Conservation (phyloP, 2,113 vertebrate species). For the Cochlearius cochlearius region DNA sequence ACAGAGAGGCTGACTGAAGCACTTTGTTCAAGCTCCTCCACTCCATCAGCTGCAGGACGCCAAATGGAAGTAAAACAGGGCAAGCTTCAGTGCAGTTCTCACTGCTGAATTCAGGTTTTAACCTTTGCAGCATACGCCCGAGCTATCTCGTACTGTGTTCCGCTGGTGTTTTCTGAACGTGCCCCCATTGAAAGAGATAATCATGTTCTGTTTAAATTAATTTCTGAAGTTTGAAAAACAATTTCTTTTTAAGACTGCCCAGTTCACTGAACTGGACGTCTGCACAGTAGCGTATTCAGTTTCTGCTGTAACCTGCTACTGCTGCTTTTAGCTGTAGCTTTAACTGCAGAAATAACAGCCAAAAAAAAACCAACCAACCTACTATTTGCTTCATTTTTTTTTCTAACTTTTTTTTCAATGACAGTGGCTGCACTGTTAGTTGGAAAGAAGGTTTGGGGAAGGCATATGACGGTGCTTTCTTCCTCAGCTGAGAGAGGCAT, state of each 20-base stretch:
- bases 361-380: not conserved
- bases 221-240: not conserved
- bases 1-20: not conserved
- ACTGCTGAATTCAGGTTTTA: conserved; percentile 9
- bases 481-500: not conserved
- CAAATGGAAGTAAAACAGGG: conserved; percentile 20
- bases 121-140: not conserved
- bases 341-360: conserved; percentile 1
- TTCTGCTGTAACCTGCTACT: conserved; percentile 30
- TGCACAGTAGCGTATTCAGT: conserved; percentile 46
- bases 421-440: conserved; percentile 44
- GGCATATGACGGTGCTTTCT: not conserved
- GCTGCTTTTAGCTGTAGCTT: conserved; percentile 42
- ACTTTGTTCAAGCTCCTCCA: conserved; percentile 17
- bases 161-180: not conserved
- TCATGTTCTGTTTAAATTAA: not conserved
- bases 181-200: not conserved
- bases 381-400: not conserved
- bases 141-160: not conserved
- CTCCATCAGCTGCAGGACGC: not conserved
- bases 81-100: not conserved
- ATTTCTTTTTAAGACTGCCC: not conserved
- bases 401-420: not conserved
- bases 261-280: not conserved
- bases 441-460: not conserved